Evolutionary conservation across 2,113 vertebrate genomes (phyloP).

Genomic region (Lepus timidus): DNA sequence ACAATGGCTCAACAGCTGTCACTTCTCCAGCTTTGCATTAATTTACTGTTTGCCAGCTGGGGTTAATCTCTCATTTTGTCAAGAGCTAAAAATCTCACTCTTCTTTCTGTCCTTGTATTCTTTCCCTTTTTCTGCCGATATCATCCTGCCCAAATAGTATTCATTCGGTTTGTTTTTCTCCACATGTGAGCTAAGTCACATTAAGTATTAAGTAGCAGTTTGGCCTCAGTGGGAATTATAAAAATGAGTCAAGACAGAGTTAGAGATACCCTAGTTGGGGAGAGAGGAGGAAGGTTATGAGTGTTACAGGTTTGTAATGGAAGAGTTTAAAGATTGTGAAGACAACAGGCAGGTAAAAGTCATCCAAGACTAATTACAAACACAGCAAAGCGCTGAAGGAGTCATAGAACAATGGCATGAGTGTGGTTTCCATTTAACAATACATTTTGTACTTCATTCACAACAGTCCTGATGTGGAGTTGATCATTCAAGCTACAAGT

Average conservation of each 20-base stretch:
- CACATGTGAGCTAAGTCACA: not conserved
- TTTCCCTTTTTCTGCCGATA: not conserved
- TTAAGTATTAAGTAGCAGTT: not conserved
- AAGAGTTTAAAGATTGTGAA: too few relatives aligned
- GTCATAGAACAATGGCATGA: rapidly evolving
- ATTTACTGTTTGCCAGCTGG: constrained; percentile 32
- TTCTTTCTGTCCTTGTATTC: not conserved
- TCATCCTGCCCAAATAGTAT: not conserved
- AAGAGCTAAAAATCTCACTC: not conserved
- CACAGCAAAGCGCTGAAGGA: not conserved
- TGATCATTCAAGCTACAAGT: not conserved
- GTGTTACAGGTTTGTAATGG: too few relatives aligned
- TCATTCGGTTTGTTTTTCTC: not conserved
- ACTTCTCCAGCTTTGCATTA: constrained; percentile 28
- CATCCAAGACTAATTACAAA: too few relatives aligned
- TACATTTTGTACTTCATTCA: not conserved
- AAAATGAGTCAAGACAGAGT: not conserved
- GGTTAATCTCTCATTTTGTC: not conserved
- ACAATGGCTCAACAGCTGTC: constrained; percentile 53
- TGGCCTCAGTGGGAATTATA: not conserved
- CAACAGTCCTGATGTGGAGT: not conserved
- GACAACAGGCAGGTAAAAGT: not conserved
- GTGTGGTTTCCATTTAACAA: not conserved
- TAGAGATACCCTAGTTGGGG: not conserved
- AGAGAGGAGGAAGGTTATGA: not conserved